A percentile compares a stretch with the other conserved stretches of the same genome.
These are phyloP conservation scores for Paraescarpia echinospica DNA, from an alignment of 1,140 invertebrate genomes.

Conservation along the genomic window DNA sequence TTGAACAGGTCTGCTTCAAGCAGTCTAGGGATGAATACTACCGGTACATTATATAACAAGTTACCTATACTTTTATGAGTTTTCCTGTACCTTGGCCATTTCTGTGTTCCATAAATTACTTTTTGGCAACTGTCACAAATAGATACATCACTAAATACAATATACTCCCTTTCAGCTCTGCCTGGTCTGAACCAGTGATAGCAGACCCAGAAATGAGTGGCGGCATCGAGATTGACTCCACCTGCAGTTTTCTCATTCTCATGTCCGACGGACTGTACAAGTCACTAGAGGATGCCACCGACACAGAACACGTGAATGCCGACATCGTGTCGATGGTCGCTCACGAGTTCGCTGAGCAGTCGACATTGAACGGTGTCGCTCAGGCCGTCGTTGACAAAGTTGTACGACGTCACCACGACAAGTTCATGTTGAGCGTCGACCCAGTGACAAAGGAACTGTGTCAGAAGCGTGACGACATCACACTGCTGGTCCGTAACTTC, in stretches of 20 bases:
- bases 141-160: neutral
- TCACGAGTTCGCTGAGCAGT: conserved; percentile 75
- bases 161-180: conserved; percentile 53
- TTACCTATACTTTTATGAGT: neutral
- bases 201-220: conserved; percentile 81
- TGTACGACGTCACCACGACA: conserved; percentile 79
- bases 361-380: conserved; percentile 78
- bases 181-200: conserved; percentile 76
- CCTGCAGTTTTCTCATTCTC: conserved; percentile 79
- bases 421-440: conserved; percentile 63
- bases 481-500: conserved; percentile 82
- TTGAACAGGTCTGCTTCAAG: no score
- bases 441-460: conserved; percentile 43
- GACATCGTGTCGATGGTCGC: conserved; percentile 52
- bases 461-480: conserved; percentile 75
- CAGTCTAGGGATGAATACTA: no score
- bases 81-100: neutral
- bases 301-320: conserved; percentile 59
- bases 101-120: neutral
- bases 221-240: conserved; percentile 76
- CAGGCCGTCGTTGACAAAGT: conserved; percentile 86
- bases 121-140: neutral
- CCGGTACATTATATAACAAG: no score
- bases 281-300: conserved; percentile 78
- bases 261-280: conserved; percentile 85